These are phyloP conservation scores for Pangasius larnaudii DNA, from an alignment of 2,797 vertebrate species.

Conservation along the genomic window DNA sequence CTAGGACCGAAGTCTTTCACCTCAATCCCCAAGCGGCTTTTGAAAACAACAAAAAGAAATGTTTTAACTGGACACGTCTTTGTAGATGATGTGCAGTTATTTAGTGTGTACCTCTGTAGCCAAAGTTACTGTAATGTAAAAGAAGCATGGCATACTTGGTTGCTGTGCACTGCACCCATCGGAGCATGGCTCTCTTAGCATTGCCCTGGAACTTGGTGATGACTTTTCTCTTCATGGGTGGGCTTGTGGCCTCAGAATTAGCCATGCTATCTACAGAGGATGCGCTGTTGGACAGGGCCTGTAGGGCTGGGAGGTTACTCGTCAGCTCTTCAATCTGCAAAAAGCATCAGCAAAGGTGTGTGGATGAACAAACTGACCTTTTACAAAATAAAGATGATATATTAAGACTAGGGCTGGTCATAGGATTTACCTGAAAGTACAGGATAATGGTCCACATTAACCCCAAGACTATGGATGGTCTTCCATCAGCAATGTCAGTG, in stretches of 20 bases:
- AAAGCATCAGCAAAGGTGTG: constrained; percentile 20
- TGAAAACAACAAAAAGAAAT: constrained; percentile 23
- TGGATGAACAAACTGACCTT: not conserved
- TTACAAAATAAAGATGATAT: constrained; percentile 4
- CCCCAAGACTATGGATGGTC: constrained; percentile 94
- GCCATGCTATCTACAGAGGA: constrained; percentile 91
- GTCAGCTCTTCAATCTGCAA: constrained; percentile 95
- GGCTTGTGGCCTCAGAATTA: constrained; percentile 89
- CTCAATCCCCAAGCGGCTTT: constrained; percentile 87
- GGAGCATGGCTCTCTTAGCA: constrained; percentile 90
- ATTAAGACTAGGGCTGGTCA: not conserved
- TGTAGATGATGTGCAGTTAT: not conserved
- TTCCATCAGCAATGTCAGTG: constrained; percentile 95
- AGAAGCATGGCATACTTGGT: constrained; percentile 79
- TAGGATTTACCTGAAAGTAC: constrained; percentile 92
- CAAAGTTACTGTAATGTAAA: not conserved
- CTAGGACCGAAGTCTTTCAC: constrained; percentile 96
- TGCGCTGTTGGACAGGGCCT: constrained; percentile 87
- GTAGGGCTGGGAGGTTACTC: constrained; percentile 91
- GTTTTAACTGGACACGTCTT: not conserved
- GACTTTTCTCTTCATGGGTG: constrained; percentile 93
- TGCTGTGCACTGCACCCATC: constrained; percentile 91
- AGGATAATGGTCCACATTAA: constrained; percentile 97
- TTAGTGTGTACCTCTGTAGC: not conserved
- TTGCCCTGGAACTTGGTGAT: constrained; percentile 88